These are phyloP conservation scores for Charadrius vociferus DNA, from an alignment of 2,113 vertebrate species.

Conservation along the genomic window DNA sequence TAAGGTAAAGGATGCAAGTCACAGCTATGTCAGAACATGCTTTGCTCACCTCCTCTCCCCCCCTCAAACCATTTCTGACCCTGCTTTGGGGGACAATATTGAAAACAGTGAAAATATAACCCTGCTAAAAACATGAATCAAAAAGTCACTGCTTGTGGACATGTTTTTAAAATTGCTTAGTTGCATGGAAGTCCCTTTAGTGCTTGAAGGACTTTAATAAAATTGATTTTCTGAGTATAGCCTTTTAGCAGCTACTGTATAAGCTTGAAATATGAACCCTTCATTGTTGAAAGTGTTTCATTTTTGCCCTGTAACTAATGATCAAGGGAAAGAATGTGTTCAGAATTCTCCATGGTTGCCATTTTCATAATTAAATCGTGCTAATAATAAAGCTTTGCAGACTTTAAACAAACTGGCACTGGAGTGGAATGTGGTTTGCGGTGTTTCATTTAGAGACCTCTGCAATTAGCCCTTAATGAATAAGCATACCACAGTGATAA, in stretches of 20 bases:
- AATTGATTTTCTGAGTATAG: constrained; percentile 99
- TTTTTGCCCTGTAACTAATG: constrained; percentile 94
- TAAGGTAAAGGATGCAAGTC: constrained; percentile 52
- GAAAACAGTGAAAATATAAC: constrained; percentile 88
- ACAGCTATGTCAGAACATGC: constrained; percentile 40
- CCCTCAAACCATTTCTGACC: constrained; percentile 82
- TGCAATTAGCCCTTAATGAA: constrained; percentile 86
- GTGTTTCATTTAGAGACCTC: constrained; percentile 85
- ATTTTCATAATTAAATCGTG: constrained; percentile 98
- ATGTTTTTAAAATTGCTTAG: constrained; percentile 98
- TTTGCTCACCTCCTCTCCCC: constrained; percentile 15
- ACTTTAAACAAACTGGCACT: constrained; percentile 90
- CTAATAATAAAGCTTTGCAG: constrained; percentile 96
- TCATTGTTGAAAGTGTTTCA: constrained; percentile 97
- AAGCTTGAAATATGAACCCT: constrained; percentile 99
- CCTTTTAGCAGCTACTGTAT: constrained; percentile 96
- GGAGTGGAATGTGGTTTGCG: constrained; percentile 80
- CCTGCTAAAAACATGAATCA: constrained; percentile 91
- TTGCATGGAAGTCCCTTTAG: constrained; percentile 95
- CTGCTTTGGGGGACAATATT: constrained; percentile 87
- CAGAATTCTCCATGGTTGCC: constrained; percentile 93
- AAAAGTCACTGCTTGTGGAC: constrained; percentile 81
- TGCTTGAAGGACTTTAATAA: constrained; percentile 97
- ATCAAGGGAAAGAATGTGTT: constrained; percentile 91
- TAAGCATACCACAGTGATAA: constrained; percentile 77